A percentile compares a stretch with the other conserved stretches of the same genome.
These are phyloP conservation scores for Hyla sarda DNA, from an alignment of 2,113 vertebrate genomes.

Conservation along the genomic window DNA sequence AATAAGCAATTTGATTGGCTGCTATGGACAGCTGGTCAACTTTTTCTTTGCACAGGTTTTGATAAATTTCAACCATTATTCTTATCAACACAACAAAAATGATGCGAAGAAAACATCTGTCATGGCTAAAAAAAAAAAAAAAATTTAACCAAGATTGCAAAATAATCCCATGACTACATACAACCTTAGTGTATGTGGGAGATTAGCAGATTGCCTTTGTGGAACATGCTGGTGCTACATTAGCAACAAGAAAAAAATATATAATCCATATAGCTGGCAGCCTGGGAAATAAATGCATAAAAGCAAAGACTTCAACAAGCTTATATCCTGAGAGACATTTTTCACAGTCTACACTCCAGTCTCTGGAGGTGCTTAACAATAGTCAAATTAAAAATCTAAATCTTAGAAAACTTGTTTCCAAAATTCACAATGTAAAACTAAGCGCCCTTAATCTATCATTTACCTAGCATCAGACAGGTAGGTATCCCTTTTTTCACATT, in stretches of 20 bases:
- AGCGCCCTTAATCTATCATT: neutral
- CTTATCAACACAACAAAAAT: no score
- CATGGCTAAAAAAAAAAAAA: no score
- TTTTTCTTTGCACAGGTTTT: no score
- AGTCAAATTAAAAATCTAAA: neutral
- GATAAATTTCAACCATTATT: no score
- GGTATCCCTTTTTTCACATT: neutral
- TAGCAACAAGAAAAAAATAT: neutral
- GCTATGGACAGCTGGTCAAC: no score
- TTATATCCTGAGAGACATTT: no score
- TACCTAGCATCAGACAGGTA: neutral
- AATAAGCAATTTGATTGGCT: no score
- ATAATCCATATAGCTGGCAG: neutral
- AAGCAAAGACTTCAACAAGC: neutral
- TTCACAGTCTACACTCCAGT: neutral
- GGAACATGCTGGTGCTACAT: neutral
- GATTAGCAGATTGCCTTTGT: no score
- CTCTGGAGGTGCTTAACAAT: neutral
- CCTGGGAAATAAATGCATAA: neutral
- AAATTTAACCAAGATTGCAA: no score
- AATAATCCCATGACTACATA: no score
- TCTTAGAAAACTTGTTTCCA: neutral
- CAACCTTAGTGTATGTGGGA: no score
- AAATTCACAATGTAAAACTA: neutral
- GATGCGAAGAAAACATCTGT: no score